Conservation (phyloP, 2,113 vertebrate species). For the Vulpes ferrilata region DNA sequence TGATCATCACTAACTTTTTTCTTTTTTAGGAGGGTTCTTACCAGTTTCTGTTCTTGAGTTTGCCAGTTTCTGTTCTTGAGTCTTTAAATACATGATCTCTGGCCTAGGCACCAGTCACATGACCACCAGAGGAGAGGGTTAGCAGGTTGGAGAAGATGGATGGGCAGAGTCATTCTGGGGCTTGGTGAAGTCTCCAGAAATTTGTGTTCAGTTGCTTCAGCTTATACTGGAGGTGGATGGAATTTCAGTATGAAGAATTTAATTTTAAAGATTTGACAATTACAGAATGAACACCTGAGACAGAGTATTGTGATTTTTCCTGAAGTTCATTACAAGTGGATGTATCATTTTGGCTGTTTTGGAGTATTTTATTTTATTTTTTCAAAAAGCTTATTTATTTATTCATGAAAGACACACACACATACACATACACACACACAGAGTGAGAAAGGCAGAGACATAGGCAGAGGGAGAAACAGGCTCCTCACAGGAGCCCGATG, state of each 20-base stretch:
- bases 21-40: not conserved
- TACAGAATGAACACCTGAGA: not conserved
- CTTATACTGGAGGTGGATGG: not conserved
- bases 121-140: not conserved
- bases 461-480: too few species aligned
- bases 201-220: not conserved
- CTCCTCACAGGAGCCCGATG: too few species aligned
- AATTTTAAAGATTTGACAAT: not conserved
- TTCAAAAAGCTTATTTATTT: too few species aligned
- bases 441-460: too few species aligned
- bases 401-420: too few species aligned
- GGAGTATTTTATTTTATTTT: not conserved
- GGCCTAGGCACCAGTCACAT: not conserved
- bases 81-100: not conserved
- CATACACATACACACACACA: too few species aligned
- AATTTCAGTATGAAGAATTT: not conserved
- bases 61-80: not conserved
- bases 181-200: not conserved
- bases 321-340: not conserved
- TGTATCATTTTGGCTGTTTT: not conserved
- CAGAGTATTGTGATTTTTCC: not conserved
- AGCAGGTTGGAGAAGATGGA: not conserved
- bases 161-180: not conserved
- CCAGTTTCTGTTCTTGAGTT: not conserved
- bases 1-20: not conserved